Evolutionary conservation across 2,797 vertebrate species (phyloP).

Genomic region (Chanos chanos): DNA sequence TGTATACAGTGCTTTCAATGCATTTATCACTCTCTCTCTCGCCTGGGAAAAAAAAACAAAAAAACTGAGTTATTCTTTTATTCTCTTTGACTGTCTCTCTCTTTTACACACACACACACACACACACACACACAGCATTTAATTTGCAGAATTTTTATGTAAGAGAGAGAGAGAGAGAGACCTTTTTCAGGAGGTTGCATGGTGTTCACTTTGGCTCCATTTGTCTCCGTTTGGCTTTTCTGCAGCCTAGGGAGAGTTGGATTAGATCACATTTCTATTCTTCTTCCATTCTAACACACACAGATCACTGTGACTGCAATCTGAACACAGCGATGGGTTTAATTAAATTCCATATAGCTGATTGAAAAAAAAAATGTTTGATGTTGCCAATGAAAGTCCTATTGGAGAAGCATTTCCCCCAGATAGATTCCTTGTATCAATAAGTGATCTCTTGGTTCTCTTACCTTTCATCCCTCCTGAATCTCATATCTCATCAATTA

Average conservation of each 20-base stretch:
- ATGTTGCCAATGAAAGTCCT: too few species aligned
- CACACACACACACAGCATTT: background rate
- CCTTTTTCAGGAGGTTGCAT: background rate
- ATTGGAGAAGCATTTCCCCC: too few species aligned
- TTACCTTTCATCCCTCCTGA: too few species aligned
- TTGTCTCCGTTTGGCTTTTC: slow-evolving; percentile 18
- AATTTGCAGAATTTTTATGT: background rate
- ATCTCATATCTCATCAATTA: too few species aligned
- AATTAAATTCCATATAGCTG: background rate
- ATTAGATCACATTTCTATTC: slow-evolving; percentile 7
- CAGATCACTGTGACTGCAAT: background rate
- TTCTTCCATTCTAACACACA: background rate
- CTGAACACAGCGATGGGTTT: too few species aligned
- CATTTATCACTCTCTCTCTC: too few species aligned
- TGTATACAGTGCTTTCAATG: too few species aligned
- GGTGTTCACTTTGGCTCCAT: slow-evolving; percentile 2
- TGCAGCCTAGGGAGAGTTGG: slow-evolving; percentile 12
- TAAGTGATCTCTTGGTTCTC: too few species aligned
- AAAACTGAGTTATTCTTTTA: background rate
- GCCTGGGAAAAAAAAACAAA: too few species aligned
- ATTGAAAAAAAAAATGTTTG: background rate
- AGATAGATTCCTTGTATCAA: too few species aligned
- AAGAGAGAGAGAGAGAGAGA: too few species aligned
- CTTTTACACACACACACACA: background rate
- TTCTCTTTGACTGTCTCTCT: background rate